Percentiles rank a stretch among this genome's conserved stretches.
Conservation (phyloP, 2,888 invertebrate genomes). For the Crocallis elinguaria region DNA sequence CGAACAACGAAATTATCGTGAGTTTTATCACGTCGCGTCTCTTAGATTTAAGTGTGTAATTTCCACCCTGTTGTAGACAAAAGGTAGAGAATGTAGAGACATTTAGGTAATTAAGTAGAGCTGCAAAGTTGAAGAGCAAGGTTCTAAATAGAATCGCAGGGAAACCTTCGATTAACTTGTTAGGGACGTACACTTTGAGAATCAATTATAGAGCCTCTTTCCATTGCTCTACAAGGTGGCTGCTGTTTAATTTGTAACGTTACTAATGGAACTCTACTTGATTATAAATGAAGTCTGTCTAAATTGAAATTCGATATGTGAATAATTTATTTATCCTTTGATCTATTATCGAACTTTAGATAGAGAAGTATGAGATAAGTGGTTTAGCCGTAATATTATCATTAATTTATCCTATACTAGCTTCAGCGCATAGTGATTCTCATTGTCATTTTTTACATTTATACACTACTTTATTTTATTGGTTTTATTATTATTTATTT, state of each 20-base stretch:
- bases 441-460: too few relatives aligned
- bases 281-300: constrained; percentile 9
- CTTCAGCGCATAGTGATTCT: too few relatives aligned
- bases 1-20: too few relatives aligned
- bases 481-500: too few relatives aligned
- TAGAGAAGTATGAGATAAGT: not conserved
- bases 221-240: not conserved
- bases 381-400: not conserved
- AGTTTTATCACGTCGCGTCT: too few relatives aligned
- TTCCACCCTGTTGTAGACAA: too few relatives aligned
- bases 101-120: too few relatives aligned
- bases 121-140: too few relatives aligned
- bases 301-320: constrained; percentile 13
- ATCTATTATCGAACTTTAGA: constrained; percentile 1
- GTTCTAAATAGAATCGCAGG: not conserved
- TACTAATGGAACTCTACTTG: constrained; percentile 18
- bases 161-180: constrained; percentile 6
- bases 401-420: too few relatives aligned
- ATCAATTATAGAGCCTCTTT: constrained; percentile 18
- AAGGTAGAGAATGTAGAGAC: too few relatives aligned
- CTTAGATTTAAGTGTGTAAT: too few relatives aligned
- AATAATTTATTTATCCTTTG: constrained; percentile 4
- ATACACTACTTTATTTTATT: too few relatives aligned
- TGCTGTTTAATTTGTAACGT: constrained; percentile 11
- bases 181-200: constrained; percentile 2